phyloP scores from a whole-genome alignment of 2,888 invertebrate species.

The Clivina fossor region DNA sequence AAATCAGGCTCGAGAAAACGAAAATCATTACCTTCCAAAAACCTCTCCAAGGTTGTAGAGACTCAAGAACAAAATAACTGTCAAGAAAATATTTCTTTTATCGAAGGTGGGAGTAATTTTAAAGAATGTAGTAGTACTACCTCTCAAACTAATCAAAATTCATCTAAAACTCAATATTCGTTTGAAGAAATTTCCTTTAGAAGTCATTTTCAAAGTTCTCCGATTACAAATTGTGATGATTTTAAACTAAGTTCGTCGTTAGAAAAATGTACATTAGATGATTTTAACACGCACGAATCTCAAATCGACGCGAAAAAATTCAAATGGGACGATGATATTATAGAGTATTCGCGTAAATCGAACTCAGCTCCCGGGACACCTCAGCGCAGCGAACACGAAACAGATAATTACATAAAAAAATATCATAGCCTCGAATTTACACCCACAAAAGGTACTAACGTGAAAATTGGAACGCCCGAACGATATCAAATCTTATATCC shows the following conservation, averaged over 20 bases:
- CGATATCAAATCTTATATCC: slow-evolving; percentile 18
- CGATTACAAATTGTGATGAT: slow-evolving; percentile 1
- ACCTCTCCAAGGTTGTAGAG: no score
- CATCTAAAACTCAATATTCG: not conserved
- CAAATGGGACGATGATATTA: slow-evolving; percentile 18
- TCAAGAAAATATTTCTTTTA: no score
- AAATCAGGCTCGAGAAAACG: slow-evolving; percentile 5
- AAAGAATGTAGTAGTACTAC: not conserved
- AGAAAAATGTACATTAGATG: slow-evolving; percentile 15
- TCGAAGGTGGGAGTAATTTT: not conserved
- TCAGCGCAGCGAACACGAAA: not conserved
- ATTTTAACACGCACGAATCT: not conserved
- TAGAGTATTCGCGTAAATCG: slow-evolving; percentile 2
- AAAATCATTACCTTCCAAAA: slow-evolving; percentile 1
- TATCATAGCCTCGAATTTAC: slow-evolving; percentile 23
- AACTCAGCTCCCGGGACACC: slow-evolving; percentile 23
- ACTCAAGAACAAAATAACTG: no score
- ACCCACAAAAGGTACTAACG: slow-evolving; percentile 6
- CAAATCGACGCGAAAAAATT: not conserved
- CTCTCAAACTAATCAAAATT: not conserved
- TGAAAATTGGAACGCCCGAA: slow-evolving; percentile 24
- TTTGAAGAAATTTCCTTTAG: slow-evolving; percentile 1
- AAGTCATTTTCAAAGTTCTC: not conserved
- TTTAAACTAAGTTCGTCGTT: slow-evolving; percentile 8
- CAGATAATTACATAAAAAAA: slow-evolving; percentile 9